These are phyloP conservation scores for Barnardius zonarius DNA, from an alignment of 2,113 vertebrate genomes.

Conservation along the genomic window DNA sequence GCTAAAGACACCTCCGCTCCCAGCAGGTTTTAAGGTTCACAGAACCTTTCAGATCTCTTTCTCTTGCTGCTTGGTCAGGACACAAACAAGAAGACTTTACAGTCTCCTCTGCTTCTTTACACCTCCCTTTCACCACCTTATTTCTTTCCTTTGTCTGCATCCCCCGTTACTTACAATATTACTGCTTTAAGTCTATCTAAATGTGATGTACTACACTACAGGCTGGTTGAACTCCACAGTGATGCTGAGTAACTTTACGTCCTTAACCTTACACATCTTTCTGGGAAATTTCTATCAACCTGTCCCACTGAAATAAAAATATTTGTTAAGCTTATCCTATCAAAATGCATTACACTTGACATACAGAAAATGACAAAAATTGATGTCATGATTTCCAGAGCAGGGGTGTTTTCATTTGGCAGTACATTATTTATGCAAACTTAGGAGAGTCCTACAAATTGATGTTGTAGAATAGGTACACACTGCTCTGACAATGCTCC, in stretches of 20 bases:
- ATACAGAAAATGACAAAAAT: neutral
- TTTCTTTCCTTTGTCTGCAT: neutral
- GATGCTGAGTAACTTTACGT: neutral
- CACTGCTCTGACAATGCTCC: neutral
- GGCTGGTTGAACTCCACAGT: neutral
- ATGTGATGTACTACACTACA: fast-evolving
- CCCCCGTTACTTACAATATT: neutral
- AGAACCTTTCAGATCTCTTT: neutral
- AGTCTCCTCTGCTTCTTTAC: neutral
- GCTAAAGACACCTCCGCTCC: neutral
- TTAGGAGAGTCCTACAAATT: neutral
- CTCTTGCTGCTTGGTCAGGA: neutral
- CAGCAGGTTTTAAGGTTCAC: neutral
- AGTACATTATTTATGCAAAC: neutral
- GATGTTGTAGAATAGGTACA: neutral
- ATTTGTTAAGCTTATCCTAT: neutral
- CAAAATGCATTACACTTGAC: neutral
- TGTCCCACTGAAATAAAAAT: neutral
- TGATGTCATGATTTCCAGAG: neutral
- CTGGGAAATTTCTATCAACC: neutral
- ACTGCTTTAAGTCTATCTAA: neutral
- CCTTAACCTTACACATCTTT: neutral
- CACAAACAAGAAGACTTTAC: neutral
- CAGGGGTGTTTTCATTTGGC: neutral
- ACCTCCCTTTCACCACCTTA: neutral